Base-by-base conservation (phyloP, 2,797 vertebrate species). In the Lagodon rhomboides region DNA sequence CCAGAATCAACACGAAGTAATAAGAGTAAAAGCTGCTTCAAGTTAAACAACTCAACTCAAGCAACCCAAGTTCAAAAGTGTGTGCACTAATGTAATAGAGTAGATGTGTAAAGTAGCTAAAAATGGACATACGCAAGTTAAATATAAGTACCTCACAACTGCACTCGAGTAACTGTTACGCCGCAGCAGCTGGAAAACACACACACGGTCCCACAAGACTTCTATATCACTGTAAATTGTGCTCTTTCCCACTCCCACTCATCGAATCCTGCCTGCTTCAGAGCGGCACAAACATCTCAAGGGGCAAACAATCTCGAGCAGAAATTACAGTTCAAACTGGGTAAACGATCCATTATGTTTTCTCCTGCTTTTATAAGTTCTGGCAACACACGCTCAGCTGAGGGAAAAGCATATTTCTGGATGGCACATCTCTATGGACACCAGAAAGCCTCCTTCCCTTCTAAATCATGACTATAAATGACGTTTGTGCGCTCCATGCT, bases 381-480 rank as follows among this genome's bases (percentile, higher is more conserved):
- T 87, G 89, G 87, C 82, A 87, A 68, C 59, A 43, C 53, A 46
- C 22, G 30, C 43, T 51, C n/a, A 1, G 70, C 68, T 23, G 56
- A 75, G 68, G 69, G 71, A 83, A 86, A 85, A 75, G 68, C 74
- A 83, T 80, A 83, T 90, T 89, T 87, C 76, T 86, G 87, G 80
- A 91, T 80, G 83, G 90, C 84, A 87, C 82, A 73, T 87, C 88
- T 80, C 84, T 81, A 65, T 38, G 74, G 87, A 93, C 82, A 87
- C 75, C 78, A 84, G 64, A 86, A 84, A 88, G 73, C 69, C 62
- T 77, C 77, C 73, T 79, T 79, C 78, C 54, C 72, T 82, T 77
- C 84, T 90, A 88, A 92, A 91, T 91, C 86, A 87, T 70, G 86
- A 90, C 85, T 87, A 84, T 85, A 87, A 93, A 89, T 91, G 90